A percentile compares a stretch with the other conserved stretches of the same genome.
These are phyloP conservation scores for Monopis laevigella DNA, from an alignment of 2,888 invertebrate species.

Conservation along the genomic window DNA sequence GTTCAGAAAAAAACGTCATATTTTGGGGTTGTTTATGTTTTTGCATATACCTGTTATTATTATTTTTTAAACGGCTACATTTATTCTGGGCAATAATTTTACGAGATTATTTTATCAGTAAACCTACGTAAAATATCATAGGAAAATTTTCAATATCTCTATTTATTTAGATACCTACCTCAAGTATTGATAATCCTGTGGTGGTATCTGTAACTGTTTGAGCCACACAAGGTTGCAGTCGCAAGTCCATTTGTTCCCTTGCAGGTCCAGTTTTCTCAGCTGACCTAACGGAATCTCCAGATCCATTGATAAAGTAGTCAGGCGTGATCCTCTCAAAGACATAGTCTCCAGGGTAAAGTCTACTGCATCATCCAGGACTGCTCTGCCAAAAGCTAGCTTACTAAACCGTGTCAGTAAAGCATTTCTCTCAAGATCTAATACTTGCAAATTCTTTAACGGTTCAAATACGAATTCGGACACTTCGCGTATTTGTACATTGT, in stretches of 20 bases:
- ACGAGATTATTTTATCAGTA: too few relatives aligned
- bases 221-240: slow-evolving; percentile 69
- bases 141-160: too few relatives aligned
- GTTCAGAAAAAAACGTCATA: too few relatives aligned
- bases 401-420: slow-evolving; percentile 57
- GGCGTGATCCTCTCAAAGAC: slow-evolving; percentile 51
- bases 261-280: slow-evolving; percentile 54
- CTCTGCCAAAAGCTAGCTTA: slow-evolving; percentile 43
- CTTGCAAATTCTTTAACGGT: slow-evolving; percentile 55
- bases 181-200: slow-evolving; percentile 45
- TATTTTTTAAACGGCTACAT: too few relatives aligned
- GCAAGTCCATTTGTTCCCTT: slow-evolving; percentile 72
- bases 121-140: too few relatives aligned
- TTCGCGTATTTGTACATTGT: slow-evolving; percentile 61
- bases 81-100: too few relatives aligned
- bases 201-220: slow-evolving; percentile 43
- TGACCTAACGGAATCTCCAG: slow-evolving; percentile 54
- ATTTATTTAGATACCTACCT: too few relatives aligned
- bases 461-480: slow-evolving; percentile 66
- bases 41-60: too few relatives aligned
- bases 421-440: slow-evolving; percentile 65
- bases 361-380: slow-evolving; percentile 41
- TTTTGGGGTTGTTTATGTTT: too few relatives aligned
- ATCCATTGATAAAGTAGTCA: slow-evolving; percentile 41
- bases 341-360: slow-evolving; percentile 52